phyloP scores from a whole-genome alignment of 2,113 vertebrate genomes.

The Acrocephalus kingi region DNA sequence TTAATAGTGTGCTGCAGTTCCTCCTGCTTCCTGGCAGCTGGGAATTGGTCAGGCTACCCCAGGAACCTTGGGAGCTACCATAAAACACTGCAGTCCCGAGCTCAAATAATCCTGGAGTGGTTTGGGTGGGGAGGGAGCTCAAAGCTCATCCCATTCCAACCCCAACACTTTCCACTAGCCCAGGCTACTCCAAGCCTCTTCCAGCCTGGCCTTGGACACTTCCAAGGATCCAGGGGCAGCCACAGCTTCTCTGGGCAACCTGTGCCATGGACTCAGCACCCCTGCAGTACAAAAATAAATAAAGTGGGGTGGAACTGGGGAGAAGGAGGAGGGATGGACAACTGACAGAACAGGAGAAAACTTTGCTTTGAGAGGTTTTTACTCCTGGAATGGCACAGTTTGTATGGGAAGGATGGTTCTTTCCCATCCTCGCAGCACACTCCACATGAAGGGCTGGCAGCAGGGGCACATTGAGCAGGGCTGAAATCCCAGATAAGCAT shows the following conservation, averaged over 20 bases:
- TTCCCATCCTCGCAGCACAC: background rate
- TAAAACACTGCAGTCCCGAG: background rate
- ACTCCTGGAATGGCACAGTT: background rate
- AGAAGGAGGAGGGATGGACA: background rate
- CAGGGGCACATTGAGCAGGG: rapidly evolving
- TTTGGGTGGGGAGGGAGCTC: background rate
- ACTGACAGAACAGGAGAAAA: background rate
- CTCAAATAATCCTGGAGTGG: background rate
- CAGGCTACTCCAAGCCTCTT: rapidly evolving
- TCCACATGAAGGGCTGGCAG: background rate
- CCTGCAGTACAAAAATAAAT: background rate
- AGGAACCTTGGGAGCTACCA: background rate
- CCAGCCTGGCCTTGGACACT: background rate
- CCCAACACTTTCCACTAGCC: rapidly evolving
- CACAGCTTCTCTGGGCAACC: background rate
- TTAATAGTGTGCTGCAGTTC: background rate
- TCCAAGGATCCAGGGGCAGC: background rate
- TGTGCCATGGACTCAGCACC: background rate
- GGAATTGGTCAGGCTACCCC: background rate
- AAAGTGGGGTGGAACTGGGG: rapidly evolving
- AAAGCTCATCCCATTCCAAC: background rate
- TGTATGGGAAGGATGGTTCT: background rate
- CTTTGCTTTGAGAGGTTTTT: background rate
- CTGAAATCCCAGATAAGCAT: background rate
- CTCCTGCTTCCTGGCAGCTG: background rate